These are phyloP conservation scores for Macrosteles quadrilineatus DNA, from an alignment of 1,140 invertebrate species.

Conservation along the genomic window DNA sequence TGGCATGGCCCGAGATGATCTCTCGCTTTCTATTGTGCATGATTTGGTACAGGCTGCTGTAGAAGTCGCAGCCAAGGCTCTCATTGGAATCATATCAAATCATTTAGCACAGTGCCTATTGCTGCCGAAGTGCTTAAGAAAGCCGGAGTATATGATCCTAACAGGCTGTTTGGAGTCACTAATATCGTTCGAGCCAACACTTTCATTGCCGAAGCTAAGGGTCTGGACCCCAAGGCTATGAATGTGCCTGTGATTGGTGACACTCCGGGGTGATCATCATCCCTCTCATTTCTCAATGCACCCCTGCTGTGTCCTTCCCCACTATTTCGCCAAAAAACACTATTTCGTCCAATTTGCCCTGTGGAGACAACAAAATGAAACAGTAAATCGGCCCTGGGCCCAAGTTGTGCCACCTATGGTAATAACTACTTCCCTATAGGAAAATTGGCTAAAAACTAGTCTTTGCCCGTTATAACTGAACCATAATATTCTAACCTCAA, in stretches of 20 bases:
- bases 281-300: constrained; percentile 90
- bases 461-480: too few relatives aligned
- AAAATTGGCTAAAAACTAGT: too few relatives aligned
- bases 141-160: constrained; percentile 84
- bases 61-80: constrained; percentile 86
- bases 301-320: constrained; percentile 74
- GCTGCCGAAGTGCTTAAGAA: constrained; percentile 94
- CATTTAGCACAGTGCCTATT: constrained; percentile 98
- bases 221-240: constrained; percentile 57
- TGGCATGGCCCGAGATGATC: constrained; percentile 92
- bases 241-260: constrained; percentile 93
- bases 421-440: too few relatives aligned
- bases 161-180: constrained; percentile 93
- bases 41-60: constrained; percentile 82
- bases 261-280: constrained; percentile 98
- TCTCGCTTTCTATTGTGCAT: constrained; percentile 96
- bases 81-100: constrained; percentile 96
- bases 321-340: too few relatives aligned
- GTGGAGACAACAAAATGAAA: too few relatives aligned
- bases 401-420: too few relatives aligned
- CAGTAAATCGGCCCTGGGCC: too few relatives aligned
- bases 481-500: too few relatives aligned
- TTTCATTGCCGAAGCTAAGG: constrained; percentile 77
- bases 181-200: constrained; percentile 62
- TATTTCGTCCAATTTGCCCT: too few relatives aligned